phyloP scores from a whole-genome alignment of 2,888 invertebrate genomes.

The Atethmia centrago region DNA sequence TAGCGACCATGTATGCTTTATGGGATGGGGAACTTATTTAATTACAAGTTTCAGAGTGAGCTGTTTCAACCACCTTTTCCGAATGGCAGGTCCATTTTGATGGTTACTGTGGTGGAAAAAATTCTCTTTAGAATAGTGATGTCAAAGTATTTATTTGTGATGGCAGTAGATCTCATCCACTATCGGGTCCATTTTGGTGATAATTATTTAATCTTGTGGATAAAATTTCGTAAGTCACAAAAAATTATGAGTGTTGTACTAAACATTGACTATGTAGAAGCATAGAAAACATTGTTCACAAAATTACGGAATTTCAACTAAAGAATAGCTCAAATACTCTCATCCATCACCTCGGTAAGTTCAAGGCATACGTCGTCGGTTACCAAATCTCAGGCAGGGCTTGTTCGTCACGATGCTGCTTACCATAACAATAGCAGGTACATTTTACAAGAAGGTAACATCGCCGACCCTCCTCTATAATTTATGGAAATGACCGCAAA shows the following conservation, averaged over 20 bases:
- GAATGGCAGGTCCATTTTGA: too few species aligned
- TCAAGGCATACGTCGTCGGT: constrained; percentile 70
- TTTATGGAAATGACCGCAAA: constrained; percentile 90
- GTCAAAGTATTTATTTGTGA: not conserved
- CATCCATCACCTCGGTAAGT: constrained; percentile 64
- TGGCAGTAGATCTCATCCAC: not conserved
- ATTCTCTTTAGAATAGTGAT: too few species aligned
- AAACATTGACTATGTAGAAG: not conserved
- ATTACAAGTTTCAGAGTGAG: not conserved
- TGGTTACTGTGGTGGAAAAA: too few species aligned
- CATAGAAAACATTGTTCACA: constrained; percentile 10
- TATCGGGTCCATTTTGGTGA: not conserved
- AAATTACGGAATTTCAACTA: constrained; percentile 17
- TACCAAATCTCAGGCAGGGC: constrained; percentile 82
- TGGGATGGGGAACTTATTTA: not conserved
- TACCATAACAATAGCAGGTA: constrained; percentile 90
- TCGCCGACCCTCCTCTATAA: constrained; percentile 83
- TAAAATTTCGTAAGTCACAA: not conserved
- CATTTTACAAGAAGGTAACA: constrained; percentile 73
- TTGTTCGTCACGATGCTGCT: constrained; percentile 84
- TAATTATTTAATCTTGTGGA: not conserved
- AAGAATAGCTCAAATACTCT: constrained; percentile 44
- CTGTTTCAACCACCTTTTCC: too few species aligned
- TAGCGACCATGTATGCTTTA: not conserved
- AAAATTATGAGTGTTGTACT: not conserved